These are phyloP conservation scores for Karalla daura DNA, from an alignment of 2,797 vertebrate species.

Conservation along the genomic window DNA sequence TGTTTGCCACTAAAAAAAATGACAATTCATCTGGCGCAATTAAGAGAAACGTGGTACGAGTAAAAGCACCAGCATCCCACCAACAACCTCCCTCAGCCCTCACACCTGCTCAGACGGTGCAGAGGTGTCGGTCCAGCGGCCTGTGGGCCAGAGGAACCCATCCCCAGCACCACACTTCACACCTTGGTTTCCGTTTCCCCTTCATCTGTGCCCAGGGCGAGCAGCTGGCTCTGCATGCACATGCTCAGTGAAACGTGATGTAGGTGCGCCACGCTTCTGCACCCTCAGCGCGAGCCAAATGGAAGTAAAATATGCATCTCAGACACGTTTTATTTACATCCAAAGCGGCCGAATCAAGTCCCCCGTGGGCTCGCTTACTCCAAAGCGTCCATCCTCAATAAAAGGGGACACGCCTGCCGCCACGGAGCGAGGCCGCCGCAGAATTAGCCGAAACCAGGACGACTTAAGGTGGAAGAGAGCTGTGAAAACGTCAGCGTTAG, in stretches of 20 bases:
- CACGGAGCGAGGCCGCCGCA: not conserved
- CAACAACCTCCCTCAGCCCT: not conserved
- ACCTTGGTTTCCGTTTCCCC: conserved; percentile 47
- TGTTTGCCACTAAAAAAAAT: conserved; percentile 23
- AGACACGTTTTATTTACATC: conserved; percentile 70
- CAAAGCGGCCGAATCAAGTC: conserved; percentile 29
- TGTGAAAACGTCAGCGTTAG: not conserved
- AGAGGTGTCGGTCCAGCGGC: conserved; percentile 28
- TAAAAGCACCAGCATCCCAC: not conserved
- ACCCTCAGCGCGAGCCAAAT: conserved; percentile 40
- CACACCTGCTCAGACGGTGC: conserved; percentile 21
- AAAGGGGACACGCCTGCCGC: not conserved
- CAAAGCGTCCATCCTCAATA: not conserved
- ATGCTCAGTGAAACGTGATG: conserved; percentile 43
- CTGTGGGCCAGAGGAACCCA: conserved; percentile 55
- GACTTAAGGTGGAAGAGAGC: not conserved
- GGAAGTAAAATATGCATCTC: conserved; percentile 58
- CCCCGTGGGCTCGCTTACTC: conserved; percentile 24
- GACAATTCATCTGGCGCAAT: conserved; percentile 31
- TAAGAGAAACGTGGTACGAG: not conserved
- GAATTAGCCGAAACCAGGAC: not conserved
- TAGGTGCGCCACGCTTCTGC: conserved; percentile 39
- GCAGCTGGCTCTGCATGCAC: conserved; percentile 23
- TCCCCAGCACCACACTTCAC: conserved; percentile 50
- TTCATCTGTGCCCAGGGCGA: conserved; percentile 50